Percentiles rank a stretch among this genome's conserved stretches.
These are phyloP conservation scores for Helicolenus hilgendorfi DNA, from an alignment of 2,797 vertebrate genomes.

Conservation along the genomic window DNA sequence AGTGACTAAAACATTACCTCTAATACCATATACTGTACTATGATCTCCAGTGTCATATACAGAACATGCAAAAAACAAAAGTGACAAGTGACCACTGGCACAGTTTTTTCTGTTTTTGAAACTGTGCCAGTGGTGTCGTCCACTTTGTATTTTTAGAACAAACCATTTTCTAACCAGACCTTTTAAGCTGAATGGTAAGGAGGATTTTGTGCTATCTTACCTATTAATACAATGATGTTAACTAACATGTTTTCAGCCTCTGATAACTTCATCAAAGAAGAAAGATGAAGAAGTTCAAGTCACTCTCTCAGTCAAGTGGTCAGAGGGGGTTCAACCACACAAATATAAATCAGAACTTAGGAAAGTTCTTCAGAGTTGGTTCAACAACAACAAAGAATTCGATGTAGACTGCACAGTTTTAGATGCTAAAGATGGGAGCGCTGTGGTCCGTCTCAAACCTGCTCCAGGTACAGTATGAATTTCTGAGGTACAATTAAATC, in stretches of 20 bases:
- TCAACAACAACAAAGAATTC: accelerated
- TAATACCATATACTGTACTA: not conserved
- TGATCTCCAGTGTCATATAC: not conserved
- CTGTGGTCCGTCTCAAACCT: not conserved
- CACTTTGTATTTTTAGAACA: not conserved
- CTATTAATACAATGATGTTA: not conserved
- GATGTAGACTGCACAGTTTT: accelerated
- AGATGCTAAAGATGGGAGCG: accelerated
- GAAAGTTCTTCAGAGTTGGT: slow-evolving; percentile 60
- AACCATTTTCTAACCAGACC: not conserved
- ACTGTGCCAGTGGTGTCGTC: not conserved
- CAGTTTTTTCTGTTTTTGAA: not conserved
- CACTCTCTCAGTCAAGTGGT: slow-evolving; percentile 25
- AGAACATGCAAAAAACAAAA: not conserved
- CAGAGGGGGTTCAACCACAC: accelerated
- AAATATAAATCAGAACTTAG: accelerated
- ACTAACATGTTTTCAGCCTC: not conserved
- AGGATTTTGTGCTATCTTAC: not conserved
- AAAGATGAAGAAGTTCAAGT: not conserved
- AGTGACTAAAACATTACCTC: not conserved
- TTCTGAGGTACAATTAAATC: not conserved
- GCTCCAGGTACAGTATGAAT: slow-evolving; percentile 55
- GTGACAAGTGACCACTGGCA: not conserved
- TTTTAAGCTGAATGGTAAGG: not conserved
- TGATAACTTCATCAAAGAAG: not conserved